phyloP scores from a whole-genome alignment of 2,797 vertebrate species.

The Anomalospiza imberbis region DNA sequence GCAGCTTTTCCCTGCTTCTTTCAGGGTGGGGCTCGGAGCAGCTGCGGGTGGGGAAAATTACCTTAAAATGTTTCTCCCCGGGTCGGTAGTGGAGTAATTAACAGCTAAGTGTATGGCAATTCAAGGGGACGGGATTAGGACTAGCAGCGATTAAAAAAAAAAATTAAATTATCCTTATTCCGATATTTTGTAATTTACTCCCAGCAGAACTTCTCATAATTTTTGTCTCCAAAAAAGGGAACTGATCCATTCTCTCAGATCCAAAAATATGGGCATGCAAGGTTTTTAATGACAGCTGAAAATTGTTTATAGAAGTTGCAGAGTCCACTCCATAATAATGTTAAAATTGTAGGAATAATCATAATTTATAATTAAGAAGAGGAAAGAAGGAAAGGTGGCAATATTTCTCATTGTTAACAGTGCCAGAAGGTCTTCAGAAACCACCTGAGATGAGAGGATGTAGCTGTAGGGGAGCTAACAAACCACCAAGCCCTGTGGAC shows the following conservation, averaged over 20 bases:
- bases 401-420: neutral
- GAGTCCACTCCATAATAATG: neutral
- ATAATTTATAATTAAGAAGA: neutral
- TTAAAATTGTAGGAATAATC: neutral
- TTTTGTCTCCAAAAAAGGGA: neutral
- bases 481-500: accelerated
- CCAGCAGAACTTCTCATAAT: neutral
- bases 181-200: neutral
- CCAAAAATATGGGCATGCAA: neutral
- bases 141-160: neutral
- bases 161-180: neutral
- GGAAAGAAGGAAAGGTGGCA: neutral
- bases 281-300: neutral
- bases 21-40: neutral
- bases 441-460: accelerated
- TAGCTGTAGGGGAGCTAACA: accelerated
- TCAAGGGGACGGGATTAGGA: neutral
- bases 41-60: neutral
- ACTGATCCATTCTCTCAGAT: neutral
- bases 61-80: neutral
- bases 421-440: neutral
- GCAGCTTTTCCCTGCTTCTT: neutral
- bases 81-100: neutral
- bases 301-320: neutral
- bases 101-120: neutral